phyloP scores from a whole-genome alignment of 2,797 vertebrate genomes.

The Falco cherrug region DNA sequence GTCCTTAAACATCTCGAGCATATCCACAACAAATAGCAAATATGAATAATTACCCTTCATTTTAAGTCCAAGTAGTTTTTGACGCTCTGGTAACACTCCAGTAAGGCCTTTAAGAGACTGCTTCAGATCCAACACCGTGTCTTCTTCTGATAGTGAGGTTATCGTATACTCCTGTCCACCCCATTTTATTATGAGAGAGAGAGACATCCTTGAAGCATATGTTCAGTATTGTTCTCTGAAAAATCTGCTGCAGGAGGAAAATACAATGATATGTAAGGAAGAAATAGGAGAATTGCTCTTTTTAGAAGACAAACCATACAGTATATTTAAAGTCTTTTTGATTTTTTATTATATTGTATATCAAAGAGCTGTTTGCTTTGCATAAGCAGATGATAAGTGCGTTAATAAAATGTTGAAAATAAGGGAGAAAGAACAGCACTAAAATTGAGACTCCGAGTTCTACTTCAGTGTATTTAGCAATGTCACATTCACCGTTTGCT shows the following conservation, averaged over 20 bases:
- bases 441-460: background rate
- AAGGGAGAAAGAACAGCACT: background rate
- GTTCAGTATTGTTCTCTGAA: constrained; percentile 38
- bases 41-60: constrained; percentile 87
- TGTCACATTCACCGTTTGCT: background rate
- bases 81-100: constrained; percentile 95
- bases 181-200: constrained; percentile 99
- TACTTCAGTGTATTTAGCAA: background rate
- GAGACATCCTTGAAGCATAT: constrained; percentile 87
- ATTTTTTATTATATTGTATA: background rate
- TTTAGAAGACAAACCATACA: background rate
- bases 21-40: background rate
- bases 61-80: constrained; percentile 96
- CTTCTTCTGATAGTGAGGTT: constrained; percentile 94
- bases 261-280: background rate
- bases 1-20: background rate
- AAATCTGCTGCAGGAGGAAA: constrained; percentile 43
- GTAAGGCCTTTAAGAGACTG: constrained; percentile 96
- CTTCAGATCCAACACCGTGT: constrained; percentile 95
- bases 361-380: background rate
- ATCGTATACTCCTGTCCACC: constrained; percentile 97
- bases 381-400: background rate
- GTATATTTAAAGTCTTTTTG: background rate
- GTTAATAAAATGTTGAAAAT: background rate
- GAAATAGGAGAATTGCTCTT: background rate